phyloP scores from a whole-genome alignment of 2,888 invertebrate genomes.

The Synergus gifuensis region DNA sequence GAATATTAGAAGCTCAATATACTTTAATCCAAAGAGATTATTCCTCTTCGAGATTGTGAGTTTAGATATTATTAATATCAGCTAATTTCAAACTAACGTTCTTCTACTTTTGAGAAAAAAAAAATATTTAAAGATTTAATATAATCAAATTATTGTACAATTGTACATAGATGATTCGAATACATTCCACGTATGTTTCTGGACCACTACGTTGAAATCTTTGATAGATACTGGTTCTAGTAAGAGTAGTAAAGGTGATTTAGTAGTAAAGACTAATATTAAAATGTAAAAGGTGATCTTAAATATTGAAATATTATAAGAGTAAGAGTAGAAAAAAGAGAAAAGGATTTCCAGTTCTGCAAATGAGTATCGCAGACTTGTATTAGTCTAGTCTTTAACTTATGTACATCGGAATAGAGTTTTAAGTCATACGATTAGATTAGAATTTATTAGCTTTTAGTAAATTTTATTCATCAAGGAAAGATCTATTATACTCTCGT shows the following conservation, averaged over 20 bases:
- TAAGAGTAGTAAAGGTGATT: conserved; percentile 12
- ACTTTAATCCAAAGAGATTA: conserved; percentile 52
- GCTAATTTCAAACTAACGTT: background rate
- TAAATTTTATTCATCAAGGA: conserved; percentile 14
- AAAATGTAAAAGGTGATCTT: background rate
- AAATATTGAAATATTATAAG: conserved; percentile 20
- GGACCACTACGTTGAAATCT: background rate
- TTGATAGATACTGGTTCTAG: background rate
- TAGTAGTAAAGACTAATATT: background rate
- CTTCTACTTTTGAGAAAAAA: background rate
- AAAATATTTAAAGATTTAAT: conserved; percentile 35
- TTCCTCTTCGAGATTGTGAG: conserved; percentile 33
- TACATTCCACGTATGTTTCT: background rate
- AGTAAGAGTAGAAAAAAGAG: background rate
- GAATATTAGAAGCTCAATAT: conserved; percentile 42
- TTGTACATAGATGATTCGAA: background rate
- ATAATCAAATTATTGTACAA: conserved; percentile 37
- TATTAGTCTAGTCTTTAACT: conserved; percentile 52
- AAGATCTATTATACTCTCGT: conserved; percentile 2
- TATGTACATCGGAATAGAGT: conserved; percentile 13
- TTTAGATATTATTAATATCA: background rate
- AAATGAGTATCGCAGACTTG: background rate
- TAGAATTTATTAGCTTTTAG: conserved; percentile 9
- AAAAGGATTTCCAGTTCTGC: conserved; percentile 5
- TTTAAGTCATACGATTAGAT: conserved; percentile 26